Evolutionary conservation across 2,797 vertebrate genomes (phyloP).

Genomic region (Squalus acanthias): DNA sequence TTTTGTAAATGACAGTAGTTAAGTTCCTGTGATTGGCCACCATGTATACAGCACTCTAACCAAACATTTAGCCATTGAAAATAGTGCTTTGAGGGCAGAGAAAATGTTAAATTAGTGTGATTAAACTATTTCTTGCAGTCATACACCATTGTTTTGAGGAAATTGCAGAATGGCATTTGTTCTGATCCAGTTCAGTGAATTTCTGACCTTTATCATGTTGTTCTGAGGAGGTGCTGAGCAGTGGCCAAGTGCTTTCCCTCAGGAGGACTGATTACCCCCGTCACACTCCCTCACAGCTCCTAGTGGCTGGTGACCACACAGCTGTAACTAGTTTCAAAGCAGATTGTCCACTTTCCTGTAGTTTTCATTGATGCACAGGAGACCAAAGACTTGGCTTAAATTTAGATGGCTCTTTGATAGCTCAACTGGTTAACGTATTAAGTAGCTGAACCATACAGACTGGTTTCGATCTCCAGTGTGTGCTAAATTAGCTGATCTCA

Average conservation of each 20-base stretch:
- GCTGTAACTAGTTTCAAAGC: neutral
- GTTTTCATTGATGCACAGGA: neutral
- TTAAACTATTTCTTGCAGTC: neutral
- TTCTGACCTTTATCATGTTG: neutral
- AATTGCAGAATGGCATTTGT: neutral
- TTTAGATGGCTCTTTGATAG: neutral
- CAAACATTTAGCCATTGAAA: neutral
- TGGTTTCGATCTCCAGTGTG: neutral
- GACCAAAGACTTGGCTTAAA: neutral
- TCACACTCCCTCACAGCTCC: neutral
- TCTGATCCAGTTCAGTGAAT: neutral
- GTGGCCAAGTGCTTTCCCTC: neutral
- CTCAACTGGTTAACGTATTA: neutral
- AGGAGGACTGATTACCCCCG: neutral
- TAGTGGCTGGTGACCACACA: neutral
- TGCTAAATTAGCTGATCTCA: neutral
- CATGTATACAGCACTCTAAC: neutral
- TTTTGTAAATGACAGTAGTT: neutral
- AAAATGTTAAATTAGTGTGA: neutral
- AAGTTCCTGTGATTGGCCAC: neutral
- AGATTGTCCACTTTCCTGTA: neutral
- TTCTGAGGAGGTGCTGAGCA: neutral
- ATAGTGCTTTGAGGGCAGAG: neutral
- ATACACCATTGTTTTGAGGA: neutral
- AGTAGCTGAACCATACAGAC: neutral